Evolutionary conservation across 2,888 invertebrate genomes (phyloP), one percentile per base, ranked within the genome.

Genomic region (Thysanoteuthis rhombus): DNA sequence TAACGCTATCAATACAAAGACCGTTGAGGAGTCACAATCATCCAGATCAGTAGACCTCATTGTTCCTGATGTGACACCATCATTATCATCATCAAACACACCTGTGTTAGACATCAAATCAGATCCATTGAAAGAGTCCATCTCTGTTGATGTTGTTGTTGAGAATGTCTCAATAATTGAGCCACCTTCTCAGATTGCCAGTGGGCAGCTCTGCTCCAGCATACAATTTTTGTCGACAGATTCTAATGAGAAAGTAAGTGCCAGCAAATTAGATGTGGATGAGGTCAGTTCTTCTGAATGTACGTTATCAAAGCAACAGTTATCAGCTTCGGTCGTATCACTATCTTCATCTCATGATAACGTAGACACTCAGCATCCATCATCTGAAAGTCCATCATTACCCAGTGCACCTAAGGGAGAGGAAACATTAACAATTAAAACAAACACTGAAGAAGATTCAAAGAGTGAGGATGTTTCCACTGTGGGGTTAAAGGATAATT

Each of bases 201-300:
- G 10, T 42, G 42, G 28, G 45, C 42, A 32, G n/a, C 42, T n/a
- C n/a, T 32, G 45, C n/a, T 45, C 92, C 40, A 90, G 28, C 40
- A 32, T 45, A 28, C 40, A 91, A 25, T n/a, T 75, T 75, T 32
- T 75, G 19, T 36, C n/a, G 8, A 16, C n/a, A 75, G 75, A 75
- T n/a, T 6, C 12, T 16, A 40, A n/a, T 19, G 45, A 40, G n/a
- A 45, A n/a, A 92, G 92, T 92, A n/a, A 92, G 42, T 92, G 75
- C 75, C n/a, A 92, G 92, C 92, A 32, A 92, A 45, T 42, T n/a
- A 45, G 45, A 45, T 45, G 92, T n/a, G n/a, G 42, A 19, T n/a
- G 42, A 92, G 45, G 92, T 92, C 22, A 92, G 92, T 92, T 92
- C 92, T 45, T 92, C 92, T 92, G 92, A 92, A 40, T 92, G 45